Base-by-base conservation (phyloP, 2,797 vertebrate species). In the Lophius americanus region DNA sequence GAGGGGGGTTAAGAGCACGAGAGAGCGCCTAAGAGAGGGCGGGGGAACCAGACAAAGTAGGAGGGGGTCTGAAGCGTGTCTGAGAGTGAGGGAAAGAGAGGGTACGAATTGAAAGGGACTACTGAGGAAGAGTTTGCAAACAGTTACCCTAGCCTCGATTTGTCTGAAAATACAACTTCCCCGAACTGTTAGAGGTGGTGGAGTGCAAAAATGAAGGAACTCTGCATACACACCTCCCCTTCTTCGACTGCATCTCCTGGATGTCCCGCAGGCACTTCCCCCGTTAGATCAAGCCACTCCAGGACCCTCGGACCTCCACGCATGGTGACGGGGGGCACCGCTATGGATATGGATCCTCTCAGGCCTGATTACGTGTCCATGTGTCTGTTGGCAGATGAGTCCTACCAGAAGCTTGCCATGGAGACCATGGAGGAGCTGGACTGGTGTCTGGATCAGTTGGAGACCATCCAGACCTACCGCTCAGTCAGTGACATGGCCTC, bases 401-500 rank as follows among this genome's bases (percentile, higher is more conserved):
- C 97, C 73, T 98, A 97, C 90, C 96, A 98, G 92, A 98, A 98
- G 84, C 91, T 99, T 91, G 96, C 97, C 14, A 94, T 98, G 95
- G 97, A 98, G 85, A 98, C 97, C 42, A 94, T 98, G 93, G 97
- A 98, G 85, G 97, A 98, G 85, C 90, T 99, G 85, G 97, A 98
- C 95, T 99, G 97, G 97, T 98, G 97, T 91, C 91, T 98, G 90
- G 97, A 98, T 90, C 97, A 98, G 93, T 90, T 98, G 88, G 97
- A 98, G 91, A 98, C 97, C 76, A 98, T 99, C 80, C 97, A 99
- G 92, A 99, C 97, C 13, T 97, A 98, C 91, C 95, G 96, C 80
- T 98, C 97, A 3, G 97, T 99, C 92, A 98, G 97, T 10, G 97
- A 98, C 93, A 99, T 99, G 97, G 97, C 97, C 74, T 99, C 97